phyloP scores from a whole-genome alignment of 2,888 invertebrate genomes.

The Gonocerus acuteangulatus region DNA sequence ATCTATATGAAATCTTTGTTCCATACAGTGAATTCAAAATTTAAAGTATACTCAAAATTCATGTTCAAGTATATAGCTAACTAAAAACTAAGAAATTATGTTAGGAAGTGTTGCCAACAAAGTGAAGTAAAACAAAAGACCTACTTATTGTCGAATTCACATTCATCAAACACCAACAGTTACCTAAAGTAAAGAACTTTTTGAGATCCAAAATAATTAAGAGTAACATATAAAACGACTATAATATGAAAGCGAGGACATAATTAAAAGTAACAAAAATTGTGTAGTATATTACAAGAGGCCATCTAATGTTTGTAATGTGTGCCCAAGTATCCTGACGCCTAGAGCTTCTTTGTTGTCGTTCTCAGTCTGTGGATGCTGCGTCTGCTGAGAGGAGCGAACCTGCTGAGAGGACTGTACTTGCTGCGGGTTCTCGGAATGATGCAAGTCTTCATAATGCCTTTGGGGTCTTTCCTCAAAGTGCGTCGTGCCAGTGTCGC shows the following conservation, averaged over 20 bases:
- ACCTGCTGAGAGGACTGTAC: background rate
- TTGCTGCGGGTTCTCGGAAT: background rate
- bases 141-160: too few species aligned
- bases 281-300: slow-evolving; percentile 5
- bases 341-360: slow-evolving; percentile 11
- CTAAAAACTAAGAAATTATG: too few species aligned
- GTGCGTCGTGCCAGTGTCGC: slow-evolving; percentile 40
- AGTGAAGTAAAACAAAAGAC: too few species aligned
- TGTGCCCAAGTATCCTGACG: slow-evolving; percentile 8
- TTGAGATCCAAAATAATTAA: too few species aligned
- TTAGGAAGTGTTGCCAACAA: too few species aligned
- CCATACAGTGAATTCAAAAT: too few species aligned
- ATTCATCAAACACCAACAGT: too few species aligned
- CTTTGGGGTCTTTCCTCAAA: slow-evolving; percentile 17
- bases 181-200: too few species aligned
- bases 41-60: too few species aligned
- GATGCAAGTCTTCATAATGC: background rate
- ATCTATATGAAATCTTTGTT: too few species aligned
- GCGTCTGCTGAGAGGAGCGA: slow-evolving; percentile 6
- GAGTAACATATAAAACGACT: too few species aligned
- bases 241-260: background rate
- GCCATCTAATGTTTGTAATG: slow-evolving; percentile 8
- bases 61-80: too few species aligned
- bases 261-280: background rate
- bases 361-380: slow-evolving; percentile 1